Evolutionary conservation across 1,140 invertebrate species (phyloP), one percentile per base, ranked within the genome.

Genomic region (Catajapyx aquilonaris): DNA sequence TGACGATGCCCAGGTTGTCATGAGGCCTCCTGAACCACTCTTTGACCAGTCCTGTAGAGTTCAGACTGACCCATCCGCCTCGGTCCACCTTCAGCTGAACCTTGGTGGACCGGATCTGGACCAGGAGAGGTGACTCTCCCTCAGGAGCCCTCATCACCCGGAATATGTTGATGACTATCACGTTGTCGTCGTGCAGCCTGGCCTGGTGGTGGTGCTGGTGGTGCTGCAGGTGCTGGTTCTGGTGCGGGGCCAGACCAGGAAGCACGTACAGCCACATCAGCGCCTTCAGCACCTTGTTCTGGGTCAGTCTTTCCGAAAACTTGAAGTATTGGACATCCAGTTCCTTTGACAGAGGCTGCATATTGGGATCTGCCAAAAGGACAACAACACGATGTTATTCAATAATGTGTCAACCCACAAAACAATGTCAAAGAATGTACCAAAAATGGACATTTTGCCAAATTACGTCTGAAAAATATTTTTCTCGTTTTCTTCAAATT

Each of bases 21-120:
- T 69, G 58, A 1, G 73, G 69, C 46, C 71, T 62, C 31, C 68
- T 69, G 51, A 77, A 73, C 73, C 79, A 83, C 23, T 77, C 69
- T 28, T 65, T 62, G 2, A 84, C 68, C 52, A 79, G 67, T n/a
- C 66, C 64, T n/a, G 71, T 73, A 0, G 84, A 59, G 45, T 84
- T 76, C 9, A 84, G 58, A 39, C 68, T 68, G 7, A 81, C 51
- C 78, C 78, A 83, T 33, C 64, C 64, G 1, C 76, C 77, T 31
- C 41, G n/a, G n/a, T n/a, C n/a, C n/a, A n/a, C n/a, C n/a, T n/a
- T n/a, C n/a, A 46, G 15, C 0, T 32, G 20, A 10, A 47, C 37
- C 20, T 41, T 44, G 5, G 23, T 40, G 18, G 37, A 30, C 11
- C 34, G 21, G 20, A 46, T 31, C 13, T 34, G 38, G 5, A 18